Conservation (phyloP, 2,113 vertebrate species). For the Dromaius novaehollandiae region DNA sequence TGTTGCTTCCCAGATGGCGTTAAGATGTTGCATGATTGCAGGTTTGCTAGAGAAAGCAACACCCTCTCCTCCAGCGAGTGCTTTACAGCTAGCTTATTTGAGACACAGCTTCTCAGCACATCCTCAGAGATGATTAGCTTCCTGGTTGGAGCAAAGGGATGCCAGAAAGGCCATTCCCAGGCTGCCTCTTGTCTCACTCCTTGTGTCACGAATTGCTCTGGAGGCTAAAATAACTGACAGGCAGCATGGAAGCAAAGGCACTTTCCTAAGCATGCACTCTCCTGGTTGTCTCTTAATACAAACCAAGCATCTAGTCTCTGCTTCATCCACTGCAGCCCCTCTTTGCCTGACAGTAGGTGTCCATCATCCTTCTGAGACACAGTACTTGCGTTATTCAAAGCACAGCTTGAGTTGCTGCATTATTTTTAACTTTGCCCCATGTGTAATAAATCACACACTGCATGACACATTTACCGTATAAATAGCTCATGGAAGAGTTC, state of each 20-base stretch:
- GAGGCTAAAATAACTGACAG: not conserved
- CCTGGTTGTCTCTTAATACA: no score
- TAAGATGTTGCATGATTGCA: not conserved
- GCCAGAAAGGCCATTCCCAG: fast-evolving
- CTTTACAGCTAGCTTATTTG: not conserved
- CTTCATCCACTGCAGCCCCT: not conserved
- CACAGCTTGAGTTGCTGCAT: fast-evolving
- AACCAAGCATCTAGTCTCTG: not conserved
- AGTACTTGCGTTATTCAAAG: not conserved
- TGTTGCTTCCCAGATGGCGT: not conserved
- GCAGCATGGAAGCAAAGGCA: not conserved
- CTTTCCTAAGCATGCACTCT: fast-evolving
- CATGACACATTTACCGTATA: fast-evolving
- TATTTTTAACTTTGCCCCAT: not conserved
- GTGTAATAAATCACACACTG: fast-evolving
- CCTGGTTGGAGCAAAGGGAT: not conserved
- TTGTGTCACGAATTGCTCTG: not conserved
- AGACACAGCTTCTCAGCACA: fast-evolving
- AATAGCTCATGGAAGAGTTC: not conserved
- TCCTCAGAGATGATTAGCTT: not conserved
- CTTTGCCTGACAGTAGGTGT: fast-evolving
- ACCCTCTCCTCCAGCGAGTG: not conserved
- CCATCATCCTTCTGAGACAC: fast-evolving
- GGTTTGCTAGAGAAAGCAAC: not conserved
- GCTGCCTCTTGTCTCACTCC: not conserved